Conservation (phyloP, 1,140 invertebrate species). For the Heliothis virescens region DNA sequence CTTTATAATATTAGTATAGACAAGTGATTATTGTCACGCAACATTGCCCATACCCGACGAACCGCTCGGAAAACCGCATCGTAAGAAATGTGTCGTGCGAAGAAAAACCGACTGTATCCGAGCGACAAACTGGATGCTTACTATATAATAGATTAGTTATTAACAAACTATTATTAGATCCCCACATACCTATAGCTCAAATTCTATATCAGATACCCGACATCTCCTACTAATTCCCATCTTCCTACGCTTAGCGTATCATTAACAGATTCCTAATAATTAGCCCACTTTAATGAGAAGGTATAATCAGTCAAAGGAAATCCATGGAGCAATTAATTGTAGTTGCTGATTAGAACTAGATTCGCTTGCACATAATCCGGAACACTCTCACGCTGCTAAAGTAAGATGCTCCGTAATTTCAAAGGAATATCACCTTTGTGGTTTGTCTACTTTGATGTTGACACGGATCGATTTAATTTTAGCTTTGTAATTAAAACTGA, state of each 20-base stretch:
- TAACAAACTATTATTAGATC: no score
- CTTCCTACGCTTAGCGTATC: not conserved
- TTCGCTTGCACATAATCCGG: constrained; percentile 49
- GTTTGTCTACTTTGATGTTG: constrained; percentile 66
- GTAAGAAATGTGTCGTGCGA: no score
- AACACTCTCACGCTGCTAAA: constrained; percentile 49
- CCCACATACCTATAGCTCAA: no score
- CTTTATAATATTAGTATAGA: no score
- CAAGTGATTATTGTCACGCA: no score
- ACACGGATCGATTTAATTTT: constrained; percentile 68
- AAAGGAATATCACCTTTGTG: constrained; percentile 73
- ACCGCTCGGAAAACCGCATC: no score
- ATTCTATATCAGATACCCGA: no score
- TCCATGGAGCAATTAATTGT: constrained; percentile 56
- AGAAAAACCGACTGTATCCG: no score
- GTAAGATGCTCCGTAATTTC: constrained; percentile 66
- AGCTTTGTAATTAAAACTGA: constrained; percentile 71
- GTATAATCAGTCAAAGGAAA: constrained; percentile 57
- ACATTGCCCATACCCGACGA: no score
- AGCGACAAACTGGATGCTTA: no score
- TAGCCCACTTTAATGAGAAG: constrained; percentile 39
- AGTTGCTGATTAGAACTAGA: constrained; percentile 50
- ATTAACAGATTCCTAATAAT: constrained; percentile 26
- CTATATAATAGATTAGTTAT: no score
- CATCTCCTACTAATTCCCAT: not conserved